Percentiles rank a stretch among this genome's conserved stretches.
Conservation (phyloP, 1,140 invertebrate genomes). For the Sinella curviseta region DNA sequence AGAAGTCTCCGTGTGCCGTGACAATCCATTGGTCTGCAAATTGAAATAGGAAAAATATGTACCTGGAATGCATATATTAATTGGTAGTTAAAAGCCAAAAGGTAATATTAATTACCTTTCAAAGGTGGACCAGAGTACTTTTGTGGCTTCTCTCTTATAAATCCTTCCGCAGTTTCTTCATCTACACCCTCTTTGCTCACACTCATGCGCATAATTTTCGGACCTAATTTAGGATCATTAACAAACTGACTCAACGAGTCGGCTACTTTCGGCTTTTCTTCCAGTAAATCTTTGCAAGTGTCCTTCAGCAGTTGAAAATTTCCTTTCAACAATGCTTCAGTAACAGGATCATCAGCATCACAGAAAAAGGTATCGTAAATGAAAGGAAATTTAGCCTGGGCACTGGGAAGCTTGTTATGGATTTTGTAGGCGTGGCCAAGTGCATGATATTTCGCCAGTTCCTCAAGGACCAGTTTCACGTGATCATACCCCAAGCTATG, state of each 20-base stretch:
- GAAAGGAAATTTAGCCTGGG: background rate
- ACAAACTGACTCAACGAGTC: background rate
- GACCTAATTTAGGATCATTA: background rate
- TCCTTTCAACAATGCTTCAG: background rate
- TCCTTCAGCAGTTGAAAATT: background rate
- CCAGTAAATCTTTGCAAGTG: background rate
- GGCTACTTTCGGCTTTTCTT: background rate
- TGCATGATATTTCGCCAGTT: slow-evolving; percentile 68
- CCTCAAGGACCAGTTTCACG: slow-evolving; percentile 59
- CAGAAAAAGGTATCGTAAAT: background rate
- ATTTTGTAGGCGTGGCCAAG: slow-evolving; percentile 66
- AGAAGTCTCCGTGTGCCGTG: slow-evolving; percentile 31
- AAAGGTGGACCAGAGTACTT: background rate
- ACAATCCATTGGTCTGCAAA: slow-evolving; percentile 25
- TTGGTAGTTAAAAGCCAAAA: background rate
- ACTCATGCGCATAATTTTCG: background rate
- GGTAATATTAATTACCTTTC: background rate
- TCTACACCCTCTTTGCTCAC: background rate
- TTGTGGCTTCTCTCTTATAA: background rate
- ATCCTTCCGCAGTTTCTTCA: background rate
- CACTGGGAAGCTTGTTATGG: background rate
- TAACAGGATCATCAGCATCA: background rate
- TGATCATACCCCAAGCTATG: slow-evolving; percentile 55
- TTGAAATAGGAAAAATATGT: background rate
- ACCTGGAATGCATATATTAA: too few relatives aligned